Conservation (phyloP, 1,140 invertebrate genomes). For the Zaprionus camerounensis region DNA sequence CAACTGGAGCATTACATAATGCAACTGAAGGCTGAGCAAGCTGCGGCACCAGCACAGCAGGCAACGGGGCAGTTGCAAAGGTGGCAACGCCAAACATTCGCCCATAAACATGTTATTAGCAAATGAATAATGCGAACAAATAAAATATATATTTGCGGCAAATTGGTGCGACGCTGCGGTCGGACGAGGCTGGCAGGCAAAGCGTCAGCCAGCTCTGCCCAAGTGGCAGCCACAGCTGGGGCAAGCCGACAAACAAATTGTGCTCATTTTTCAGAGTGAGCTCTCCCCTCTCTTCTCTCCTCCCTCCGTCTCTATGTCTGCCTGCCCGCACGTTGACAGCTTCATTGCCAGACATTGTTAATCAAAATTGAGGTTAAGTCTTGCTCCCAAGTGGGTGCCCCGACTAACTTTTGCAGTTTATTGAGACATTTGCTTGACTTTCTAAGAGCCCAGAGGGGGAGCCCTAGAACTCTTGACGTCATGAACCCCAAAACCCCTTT, state of each 20-base stretch:
- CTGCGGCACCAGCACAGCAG: constrained; percentile 11
- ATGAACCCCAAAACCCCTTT: constrained; percentile 38
- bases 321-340: constrained; percentile 71
- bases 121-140: constrained; percentile 66
- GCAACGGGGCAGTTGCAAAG: constrained; percentile 51
- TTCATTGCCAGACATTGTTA: constrained; percentile 80
- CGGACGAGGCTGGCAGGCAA: background rate
- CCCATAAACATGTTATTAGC: constrained; percentile 67
- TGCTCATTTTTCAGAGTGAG: constrained; percentile 71
- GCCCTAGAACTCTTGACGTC: constrained; percentile 1
- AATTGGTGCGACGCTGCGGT: constrained; percentile 32
- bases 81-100: constrained; percentile 61
- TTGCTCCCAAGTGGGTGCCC: constrained; percentile 55
- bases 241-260: constrained; percentile 67
- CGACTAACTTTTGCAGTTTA: constrained; percentile 63
- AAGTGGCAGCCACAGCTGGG: constrained; percentile 45
- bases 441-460: constrained; percentile 10
- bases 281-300: background rate
- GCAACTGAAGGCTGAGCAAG: constrained; percentile 56
- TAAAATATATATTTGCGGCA: constrained; percentile 63
- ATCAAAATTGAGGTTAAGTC: constrained; percentile 80
- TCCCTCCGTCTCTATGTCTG: background rate
- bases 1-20: constrained; percentile 69
- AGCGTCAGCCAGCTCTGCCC: constrained; percentile 16
- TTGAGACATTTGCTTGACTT: constrained; percentile 72